Percentiles rank a stretch among this genome's conserved stretches.
These are phyloP conservation scores for Dugesia japonica DNA, from an alignment of 2,888 invertebrate genomes.

Conservation along the genomic window DNA sequence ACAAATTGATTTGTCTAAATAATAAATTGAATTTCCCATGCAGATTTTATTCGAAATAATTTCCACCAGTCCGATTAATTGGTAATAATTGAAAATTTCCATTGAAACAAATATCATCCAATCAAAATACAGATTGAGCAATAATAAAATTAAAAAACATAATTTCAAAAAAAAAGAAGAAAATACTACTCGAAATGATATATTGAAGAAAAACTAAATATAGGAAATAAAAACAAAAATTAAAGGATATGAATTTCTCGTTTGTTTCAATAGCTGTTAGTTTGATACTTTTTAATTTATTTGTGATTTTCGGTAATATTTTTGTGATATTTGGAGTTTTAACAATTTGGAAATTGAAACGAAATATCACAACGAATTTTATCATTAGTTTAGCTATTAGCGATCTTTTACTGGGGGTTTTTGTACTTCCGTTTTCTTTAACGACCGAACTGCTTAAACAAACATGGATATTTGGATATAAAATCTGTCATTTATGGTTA, in stretches of 20 bases:
- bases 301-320: background rate
- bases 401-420: conserved; percentile 79
- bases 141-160: conserved; percentile 14
- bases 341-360: conserved; percentile 42
- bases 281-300: background rate
- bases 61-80: background rate
- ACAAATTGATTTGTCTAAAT: too few species aligned
- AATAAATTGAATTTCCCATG: background rate
- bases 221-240: background rate
- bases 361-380: conserved; percentile 77
- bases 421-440: conserved; percentile 83
- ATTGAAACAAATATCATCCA: background rate
- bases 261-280: background rate
- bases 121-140: background rate
- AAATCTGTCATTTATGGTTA: conserved; percentile 89
- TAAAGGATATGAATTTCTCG: background rate
- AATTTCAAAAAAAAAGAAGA: background rate
- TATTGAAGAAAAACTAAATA: background rate
- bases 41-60: background rate
- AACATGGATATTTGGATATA: conserved; percentile 77
- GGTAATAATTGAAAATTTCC: background rate
- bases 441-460: conserved; percentile 62
- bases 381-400: conserved; percentile 88
- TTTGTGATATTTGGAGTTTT: background rate
- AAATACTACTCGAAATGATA: background rate